Conservation (phyloP, 2,888 invertebrate species). For the Colostygia pectinataria region DNA sequence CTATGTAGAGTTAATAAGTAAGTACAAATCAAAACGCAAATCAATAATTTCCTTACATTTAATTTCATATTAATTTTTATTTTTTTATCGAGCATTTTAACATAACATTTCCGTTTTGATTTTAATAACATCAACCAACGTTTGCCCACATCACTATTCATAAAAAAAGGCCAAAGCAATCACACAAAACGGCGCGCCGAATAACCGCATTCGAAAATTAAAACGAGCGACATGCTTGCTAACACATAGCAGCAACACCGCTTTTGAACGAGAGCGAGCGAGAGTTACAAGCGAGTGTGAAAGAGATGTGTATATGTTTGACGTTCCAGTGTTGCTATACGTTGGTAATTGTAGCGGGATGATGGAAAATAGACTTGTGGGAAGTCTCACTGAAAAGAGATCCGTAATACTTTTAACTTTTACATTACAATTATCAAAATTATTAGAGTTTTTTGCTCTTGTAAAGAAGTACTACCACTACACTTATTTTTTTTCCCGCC, state of each 20-base stretch:
- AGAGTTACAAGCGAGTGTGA: conserved; percentile 40
- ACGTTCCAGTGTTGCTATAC: conserved; percentile 62
- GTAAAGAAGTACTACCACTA: too few relatives aligned
- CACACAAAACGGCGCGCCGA: conserved; percentile 65
- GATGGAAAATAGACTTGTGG: conserved; percentile 44
- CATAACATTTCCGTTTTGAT: too few relatives aligned
- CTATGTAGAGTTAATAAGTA: too few relatives aligned
- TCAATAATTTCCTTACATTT: too few relatives aligned
- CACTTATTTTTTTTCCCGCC: too few relatives aligned
- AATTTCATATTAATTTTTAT: too few relatives aligned
- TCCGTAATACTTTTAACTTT: too few relatives aligned
- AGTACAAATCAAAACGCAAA: too few relatives aligned
- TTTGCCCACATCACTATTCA: conserved; percentile 35
- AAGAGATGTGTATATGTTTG: conserved; percentile 58
- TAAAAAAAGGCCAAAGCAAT: conserved; percentile 50
- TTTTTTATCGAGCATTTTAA: too few relatives aligned
- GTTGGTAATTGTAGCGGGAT: conserved; percentile 60
- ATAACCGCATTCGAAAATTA: conserved; percentile 79
- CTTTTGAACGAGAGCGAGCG: conserved; percentile 42
- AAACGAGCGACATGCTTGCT: conserved; percentile 69
- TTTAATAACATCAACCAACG: too few relatives aligned
- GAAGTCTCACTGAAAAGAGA: not conserved
- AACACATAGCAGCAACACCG: conserved; percentile 57
- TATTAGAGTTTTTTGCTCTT: too few relatives aligned
- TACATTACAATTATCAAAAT: too few relatives aligned